Conservation (phyloP, 2,888 invertebrate genomes). For the Labia minor region DNA sequence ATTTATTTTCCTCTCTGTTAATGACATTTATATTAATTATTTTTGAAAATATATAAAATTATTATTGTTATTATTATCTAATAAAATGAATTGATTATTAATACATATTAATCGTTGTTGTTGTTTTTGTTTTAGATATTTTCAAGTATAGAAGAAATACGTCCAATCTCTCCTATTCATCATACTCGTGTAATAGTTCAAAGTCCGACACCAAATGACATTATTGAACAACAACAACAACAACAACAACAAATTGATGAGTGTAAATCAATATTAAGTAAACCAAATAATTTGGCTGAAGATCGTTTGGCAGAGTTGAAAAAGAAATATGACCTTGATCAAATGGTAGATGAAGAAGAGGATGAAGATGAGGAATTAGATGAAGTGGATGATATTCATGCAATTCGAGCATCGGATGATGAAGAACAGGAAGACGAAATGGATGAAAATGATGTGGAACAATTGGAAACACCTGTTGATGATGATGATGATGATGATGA, state of each 20-base stretch:
- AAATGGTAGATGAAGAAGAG: not conserved
- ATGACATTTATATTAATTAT: too few species aligned
- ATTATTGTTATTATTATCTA: too few species aligned
- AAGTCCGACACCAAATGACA: not conserved
- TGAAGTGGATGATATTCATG: conserved; percentile 17
- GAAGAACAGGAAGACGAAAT: conserved; percentile 26
- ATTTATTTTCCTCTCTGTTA: too few species aligned
- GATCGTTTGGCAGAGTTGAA: not conserved
- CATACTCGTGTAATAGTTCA: not conserved
- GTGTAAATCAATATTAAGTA: not conserved
- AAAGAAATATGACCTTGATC: not conserved
- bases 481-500: too few species aligned
- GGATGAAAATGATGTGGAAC: conserved; percentile 14
- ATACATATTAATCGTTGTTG: not conserved
- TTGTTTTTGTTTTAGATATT: not conserved
- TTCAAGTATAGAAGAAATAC: not conserved
- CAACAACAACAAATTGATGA: not conserved
- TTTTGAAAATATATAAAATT: too few species aligned
- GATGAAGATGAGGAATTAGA: conserved; percentile 26
- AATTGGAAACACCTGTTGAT: too few species aligned
- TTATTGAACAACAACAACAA: not conserved
- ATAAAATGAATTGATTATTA: too few species aligned
- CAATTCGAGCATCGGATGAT: conserved; percentile 24
- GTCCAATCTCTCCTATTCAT: not conserved
- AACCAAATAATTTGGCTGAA: not conserved